Evolutionary conservation across 2,888 invertebrate genomes (phyloP), one percentile per base, ranked within the genome.

Genomic region (Clanis bilineata): DNA sequence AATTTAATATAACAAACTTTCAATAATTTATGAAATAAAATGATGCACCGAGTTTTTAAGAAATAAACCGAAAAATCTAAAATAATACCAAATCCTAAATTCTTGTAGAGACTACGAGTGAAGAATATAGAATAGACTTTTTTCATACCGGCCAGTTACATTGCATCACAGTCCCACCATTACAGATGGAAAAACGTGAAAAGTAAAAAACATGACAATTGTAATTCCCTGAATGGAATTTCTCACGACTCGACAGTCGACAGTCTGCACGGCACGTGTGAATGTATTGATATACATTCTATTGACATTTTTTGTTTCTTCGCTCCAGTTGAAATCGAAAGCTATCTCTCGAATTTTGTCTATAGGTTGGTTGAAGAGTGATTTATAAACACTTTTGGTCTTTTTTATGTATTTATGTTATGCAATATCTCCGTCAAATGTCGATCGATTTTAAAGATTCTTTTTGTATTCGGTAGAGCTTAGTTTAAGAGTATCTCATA

Each of bases 121-220:
- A 38, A n/a, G 22, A 38, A 56, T 23, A 56, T 12, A n/a, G n/a
- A 47, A 6, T 23, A 32, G 1, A 36, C 9, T 9, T 6, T 7
- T 15, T 32, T 28, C 9, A 15, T 51, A 51, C 21, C 21, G 38
- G 22, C 38, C 55, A 38, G 38, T 56, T 56, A 39, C 12, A 56
- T 56, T 56, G 55, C 55, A 23, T 56, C 38, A 56, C 55, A 56
- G 9, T 38, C 55, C 38, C 55, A 56, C 38, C 10, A 56, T 56
- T 56, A 32, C 55, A 22, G 23, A 22, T n/a, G 23, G 38, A 39
- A 56, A 51, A 51, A 28, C 51, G 25, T 15, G 28, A 32, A 56
- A 56, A 36, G 39, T 38, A 56, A 56, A 55, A 56, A 56, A 56
- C 12, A 56, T 39, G 22, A 39, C 22, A 22, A 39, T 56, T 56